Base-by-base conservation (phyloP, 1,140 invertebrate species). In the Tetragnatha versicolor region DNA sequence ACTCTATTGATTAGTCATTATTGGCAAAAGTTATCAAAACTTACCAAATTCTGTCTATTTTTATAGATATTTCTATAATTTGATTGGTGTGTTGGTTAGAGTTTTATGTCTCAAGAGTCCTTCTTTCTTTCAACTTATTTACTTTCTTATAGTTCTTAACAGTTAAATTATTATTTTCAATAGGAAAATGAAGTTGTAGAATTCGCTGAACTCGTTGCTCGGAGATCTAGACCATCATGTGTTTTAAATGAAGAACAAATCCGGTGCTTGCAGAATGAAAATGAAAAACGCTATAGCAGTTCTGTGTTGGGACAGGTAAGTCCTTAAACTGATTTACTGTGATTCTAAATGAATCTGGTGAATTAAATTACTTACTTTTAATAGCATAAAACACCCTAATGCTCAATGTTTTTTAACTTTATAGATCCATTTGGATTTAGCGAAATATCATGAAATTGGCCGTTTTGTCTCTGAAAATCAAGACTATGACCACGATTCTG, bases 391-490 rank as follows among this genome's bases (percentile, higher is more conserved):
- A 17, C 22, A 10, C 22, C 6, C n/a, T n/a, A n/a, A n/a, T n/a
- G n/a, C n/a, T n/a, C 9, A 31, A 0, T 33, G 14, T n/a, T 29
- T 27, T 20, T 53, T 39, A 9, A n/a, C 82, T 78, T 68, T 83
- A 1, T 12, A 89, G 86, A 86, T 90, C 79, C 89, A 90, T 83
- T 85, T 90, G 79, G 89, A 90, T 79, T 82, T 90, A 81, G 87
- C 88, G 12, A 88, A 88, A 77, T 90, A 90, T 82, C 88, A 90
- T 81, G 89, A 90, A 83, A 72, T 88, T 1, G 88, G 89, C 25
- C 84, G 89, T 27, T 90, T 90, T 82, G 77, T 82, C 7, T 5
- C 77, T 14, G 82, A 83, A 65, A 81, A 83, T 49, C 82, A 80
- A 20, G 82, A 73, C 77, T 89, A 86, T 80, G 89, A 90, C 81